Evolutionary conservation across 2,113 vertebrate species (phyloP).

Genomic region (Microtus richardsoni): DNA sequence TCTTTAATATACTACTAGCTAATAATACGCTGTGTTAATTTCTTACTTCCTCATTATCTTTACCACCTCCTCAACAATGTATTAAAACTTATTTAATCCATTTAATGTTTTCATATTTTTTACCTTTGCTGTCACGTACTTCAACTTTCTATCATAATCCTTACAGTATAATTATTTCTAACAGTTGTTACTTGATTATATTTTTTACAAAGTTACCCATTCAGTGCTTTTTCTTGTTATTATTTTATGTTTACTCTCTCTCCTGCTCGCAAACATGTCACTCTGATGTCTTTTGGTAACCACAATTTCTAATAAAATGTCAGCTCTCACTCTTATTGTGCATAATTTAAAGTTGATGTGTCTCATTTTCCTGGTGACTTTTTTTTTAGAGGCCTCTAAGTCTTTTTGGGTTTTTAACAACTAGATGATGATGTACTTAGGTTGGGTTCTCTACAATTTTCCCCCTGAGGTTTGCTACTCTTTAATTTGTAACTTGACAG

Average conservation of each 20-base stretch:
- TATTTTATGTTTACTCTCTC: too few species aligned
- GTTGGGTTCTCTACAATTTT: not conserved
- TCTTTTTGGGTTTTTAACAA: not conserved
- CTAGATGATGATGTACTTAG: not conserved
- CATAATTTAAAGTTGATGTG: not conserved
- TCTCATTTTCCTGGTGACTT: not conserved
- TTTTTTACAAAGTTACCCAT: not conserved
- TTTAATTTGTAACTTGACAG: not conserved
- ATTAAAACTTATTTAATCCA: not conserved
- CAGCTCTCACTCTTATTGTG: not conserved
- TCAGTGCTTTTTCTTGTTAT: not conserved
- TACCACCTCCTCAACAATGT: not conserved
- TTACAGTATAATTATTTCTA: not conserved
- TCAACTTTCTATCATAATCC: not conserved
- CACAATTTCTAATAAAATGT: not conserved
- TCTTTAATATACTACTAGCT: not conserved
- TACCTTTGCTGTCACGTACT: not conserved
- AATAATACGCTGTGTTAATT: not conserved
- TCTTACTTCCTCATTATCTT: not conserved
- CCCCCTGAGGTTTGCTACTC: not conserved
- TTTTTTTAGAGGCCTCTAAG: not conserved
- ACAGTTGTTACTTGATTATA: not conserved
- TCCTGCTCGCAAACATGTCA: not conserved
- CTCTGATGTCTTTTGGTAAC: not conserved
- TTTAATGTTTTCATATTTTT: not conserved